Conservation (phyloP, 1,140 invertebrate species). For the Drosophila pseudoananassae region DNA sequence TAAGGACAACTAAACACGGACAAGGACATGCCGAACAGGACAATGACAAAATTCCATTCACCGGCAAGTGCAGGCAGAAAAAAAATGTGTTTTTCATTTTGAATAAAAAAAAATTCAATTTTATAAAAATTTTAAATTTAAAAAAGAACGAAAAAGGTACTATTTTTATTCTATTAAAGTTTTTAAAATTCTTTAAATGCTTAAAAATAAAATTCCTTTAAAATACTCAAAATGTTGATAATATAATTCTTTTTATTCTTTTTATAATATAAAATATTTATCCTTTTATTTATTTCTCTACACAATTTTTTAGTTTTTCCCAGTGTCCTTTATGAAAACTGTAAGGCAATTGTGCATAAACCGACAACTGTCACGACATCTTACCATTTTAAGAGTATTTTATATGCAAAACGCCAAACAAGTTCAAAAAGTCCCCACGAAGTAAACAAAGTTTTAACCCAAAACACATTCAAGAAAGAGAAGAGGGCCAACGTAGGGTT, state of each 20-base stretch:
- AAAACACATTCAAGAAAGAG: background rate
- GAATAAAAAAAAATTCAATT: background rate
- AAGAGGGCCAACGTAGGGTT: background rate
- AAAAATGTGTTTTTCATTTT: background rate
- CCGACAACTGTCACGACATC: slow-evolving; percentile 56
- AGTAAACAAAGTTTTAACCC: slow-evolving; percentile 12
- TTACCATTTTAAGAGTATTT: slow-evolving; percentile 38
- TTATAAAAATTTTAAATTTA: background rate
- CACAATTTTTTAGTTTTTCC: no score
- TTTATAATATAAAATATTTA: no score
- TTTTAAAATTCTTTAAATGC: no score
- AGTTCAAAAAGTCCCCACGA: slow-evolving; percentile 23
- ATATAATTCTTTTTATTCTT: no score
- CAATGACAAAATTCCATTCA: slow-evolving; percentile 20
- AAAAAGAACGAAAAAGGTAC: no score
- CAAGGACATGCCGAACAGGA: slow-evolving; percentile 34
- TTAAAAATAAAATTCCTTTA: no score
- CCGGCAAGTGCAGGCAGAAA: slow-evolving; percentile 32
- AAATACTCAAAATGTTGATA: no score
- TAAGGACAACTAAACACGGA: slow-evolving; percentile 40
- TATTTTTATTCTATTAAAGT: no score
- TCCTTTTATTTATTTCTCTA: no score
- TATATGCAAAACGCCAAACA: slow-evolving; percentile 36
- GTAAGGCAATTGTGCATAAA: slow-evolving; percentile 54
- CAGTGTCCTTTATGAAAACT: slow-evolving; percentile 70